Conservation (phyloP, 2,797 vertebrate genomes). For the Rhadinocentrus ornatus region DNA sequence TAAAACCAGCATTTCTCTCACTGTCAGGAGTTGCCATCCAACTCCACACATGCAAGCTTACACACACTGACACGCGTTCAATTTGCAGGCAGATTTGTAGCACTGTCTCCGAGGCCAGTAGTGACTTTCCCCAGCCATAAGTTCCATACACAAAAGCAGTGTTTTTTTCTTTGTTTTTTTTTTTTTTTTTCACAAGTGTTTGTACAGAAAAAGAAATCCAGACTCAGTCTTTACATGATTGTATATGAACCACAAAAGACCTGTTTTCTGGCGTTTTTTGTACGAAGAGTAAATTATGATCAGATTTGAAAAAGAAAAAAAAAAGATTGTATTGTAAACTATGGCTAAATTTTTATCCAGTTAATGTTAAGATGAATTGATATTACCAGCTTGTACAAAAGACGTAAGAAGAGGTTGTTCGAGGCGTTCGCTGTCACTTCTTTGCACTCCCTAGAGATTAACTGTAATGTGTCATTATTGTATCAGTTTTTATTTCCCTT, state of each 20-base stretch:
- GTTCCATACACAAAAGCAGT: slow-evolving; percentile 86
- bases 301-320: slow-evolving; percentile 87
- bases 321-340: slow-evolving; percentile 98
- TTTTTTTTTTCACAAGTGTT: slow-evolving; percentile 89
- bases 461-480: slow-evolving; percentile 60
- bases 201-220: slow-evolving; percentile 93
- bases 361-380: slow-evolving; percentile 86
- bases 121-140: slow-evolving; percentile 87
- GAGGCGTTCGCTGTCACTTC: slow-evolving; percentile 90
- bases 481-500: slow-evolving; percentile 54
- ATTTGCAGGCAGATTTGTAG: slow-evolving; percentile 90
- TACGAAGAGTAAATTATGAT: slow-evolving; percentile 90
- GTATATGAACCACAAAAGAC: slow-evolving; percentile 97
- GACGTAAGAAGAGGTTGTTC: slow-evolving; percentile 89
- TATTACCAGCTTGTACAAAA: slow-evolving; percentile 94
- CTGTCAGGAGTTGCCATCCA: slow-evolving; percentile 70
- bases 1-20: slow-evolving; percentile 81
- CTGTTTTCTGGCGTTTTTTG: slow-evolving; percentile 97
- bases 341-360: slow-evolving; percentile 94
- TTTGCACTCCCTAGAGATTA: slow-evolving; percentile 88
- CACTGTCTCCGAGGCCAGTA: slow-evolving; percentile 94
- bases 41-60: slow-evolving; percentile 62
- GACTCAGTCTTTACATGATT: slow-evolving; percentile 97
- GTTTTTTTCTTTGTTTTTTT: slow-evolving; percentile 1
- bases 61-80: slow-evolving; percentile 39